Base-by-base conservation (phyloP, 1,140 invertebrate genomes). In the Danaus melanippus region DNA sequence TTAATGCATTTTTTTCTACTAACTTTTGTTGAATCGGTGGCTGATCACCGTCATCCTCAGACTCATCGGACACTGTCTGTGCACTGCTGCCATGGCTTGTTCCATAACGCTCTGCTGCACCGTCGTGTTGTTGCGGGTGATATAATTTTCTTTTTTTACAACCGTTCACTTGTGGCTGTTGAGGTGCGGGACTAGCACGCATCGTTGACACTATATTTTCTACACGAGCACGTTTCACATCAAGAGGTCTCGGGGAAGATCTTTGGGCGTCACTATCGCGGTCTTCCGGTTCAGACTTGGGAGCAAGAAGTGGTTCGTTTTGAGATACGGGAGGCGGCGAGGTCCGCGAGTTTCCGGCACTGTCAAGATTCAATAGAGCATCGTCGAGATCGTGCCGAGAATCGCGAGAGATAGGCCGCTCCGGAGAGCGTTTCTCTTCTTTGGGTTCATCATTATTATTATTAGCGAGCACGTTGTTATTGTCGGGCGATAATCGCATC, bases 81-180 rank as follows among this genome's bases (percentile, higher is more conserved):
- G 61, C 88, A 84, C 60, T 89, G 79, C 66, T 82, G 65, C 69
- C 71, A 63, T 80, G 89, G 79, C 68, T 89, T 89, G 71, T 71
- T 4, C 79, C 78, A 73, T 93, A 94, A 12, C 93, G 83, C 62
- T 93, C 92, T 15, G 90, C 90, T 10, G 79, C 83, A 41, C 88
- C 92, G 72, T 96, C 95, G 76, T 97, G 96, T 71, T 98, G 96
- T 76, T 97, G 96, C 1, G 97, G 97, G 69, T 98, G 95, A 78
- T 98, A 98, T n/a, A 98, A 89, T 84, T 98, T 99, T 12, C 97
- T 90, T 87, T 98, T 98, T 80, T 97, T 97, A 88, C 94, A 98
- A 44, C 94, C 96, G 82, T 95, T 97, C 53, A 95, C 94, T 79
- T 92, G 90, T 6, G 90, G 87, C 54, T 91, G 89, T 45, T 92